A percentile compares a stretch with the other conserved stretches of the same genome.
Evolutionary conservation across 2,113 vertebrate species (phyloP).

Genomic region (Ammodytes marinus): DNA sequence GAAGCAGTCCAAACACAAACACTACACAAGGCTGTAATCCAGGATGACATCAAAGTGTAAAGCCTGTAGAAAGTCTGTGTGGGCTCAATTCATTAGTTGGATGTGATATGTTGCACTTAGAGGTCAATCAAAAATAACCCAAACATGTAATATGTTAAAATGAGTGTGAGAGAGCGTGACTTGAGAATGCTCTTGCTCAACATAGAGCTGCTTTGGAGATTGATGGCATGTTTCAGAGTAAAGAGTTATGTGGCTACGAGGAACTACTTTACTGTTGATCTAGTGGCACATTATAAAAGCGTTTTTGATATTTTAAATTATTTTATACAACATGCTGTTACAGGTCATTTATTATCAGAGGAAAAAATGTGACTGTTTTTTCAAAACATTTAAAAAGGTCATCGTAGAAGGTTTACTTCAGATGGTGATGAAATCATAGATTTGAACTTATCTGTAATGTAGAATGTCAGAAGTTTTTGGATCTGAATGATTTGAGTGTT

Average conservation of each 20-base stretch:
- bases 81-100: not conserved
- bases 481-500: not conserved
- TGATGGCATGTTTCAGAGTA: not conserved
- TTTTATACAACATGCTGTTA: no score
- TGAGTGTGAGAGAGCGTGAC: not conserved
- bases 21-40: slow-evolving; percentile 22
- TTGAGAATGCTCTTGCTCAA: not conserved
- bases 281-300: no score
- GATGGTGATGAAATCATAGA: no score
- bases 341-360: no score
- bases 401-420: no score
- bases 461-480: not conserved
- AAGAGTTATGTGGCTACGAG: no score
- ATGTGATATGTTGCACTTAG: not conserved
- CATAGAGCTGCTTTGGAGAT: not conserved
- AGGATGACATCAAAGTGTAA: not conserved
- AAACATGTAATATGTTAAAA: not conserved
- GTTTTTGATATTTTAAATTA: no score
- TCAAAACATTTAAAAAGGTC: no score
- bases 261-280: no score
- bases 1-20: slow-evolving; percentile 22
- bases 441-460: no score
- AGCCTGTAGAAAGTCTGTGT: not conserved
- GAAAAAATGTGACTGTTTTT: no score
- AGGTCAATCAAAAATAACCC: not conserved